Conservation (phyloP, 1,140 invertebrate genomes). For the Doryteuthis pealeii region DNA sequence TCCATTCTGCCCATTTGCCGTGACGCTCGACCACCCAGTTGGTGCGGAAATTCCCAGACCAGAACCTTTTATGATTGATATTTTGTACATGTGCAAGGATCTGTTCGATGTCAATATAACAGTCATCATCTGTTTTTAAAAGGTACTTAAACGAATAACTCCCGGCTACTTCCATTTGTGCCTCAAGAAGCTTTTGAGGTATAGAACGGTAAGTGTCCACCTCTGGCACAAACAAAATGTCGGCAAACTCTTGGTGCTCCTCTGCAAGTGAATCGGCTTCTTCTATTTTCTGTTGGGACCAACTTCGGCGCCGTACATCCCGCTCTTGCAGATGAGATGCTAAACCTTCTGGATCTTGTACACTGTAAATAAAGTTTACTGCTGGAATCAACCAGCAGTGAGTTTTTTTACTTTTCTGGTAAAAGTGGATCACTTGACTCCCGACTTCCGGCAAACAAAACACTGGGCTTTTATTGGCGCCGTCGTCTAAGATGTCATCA, state of each 20-base stretch:
- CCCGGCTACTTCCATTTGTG: neutral
- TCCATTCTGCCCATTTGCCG: slow-evolving; percentile 47
- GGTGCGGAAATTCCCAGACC: slow-evolving; percentile 43
- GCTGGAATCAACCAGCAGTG: neutral
- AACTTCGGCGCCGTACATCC: neutral
- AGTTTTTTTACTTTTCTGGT: slow-evolving; percentile 5
- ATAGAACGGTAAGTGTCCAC: slow-evolving; percentile 40
- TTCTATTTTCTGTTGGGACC: neutral
- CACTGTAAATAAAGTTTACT: slow-evolving; percentile 4
- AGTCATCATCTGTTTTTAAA: slow-evolving; percentile 50
- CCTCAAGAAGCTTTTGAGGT: slow-evolving; percentile 37
- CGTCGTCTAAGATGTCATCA: neutral
- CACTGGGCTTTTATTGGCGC: neutral
- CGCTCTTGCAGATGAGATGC: neutral
- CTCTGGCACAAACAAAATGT: slow-evolving; percentile 39
- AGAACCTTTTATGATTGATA: slow-evolving; percentile 23
- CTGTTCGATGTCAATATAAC: slow-evolving; percentile 34
- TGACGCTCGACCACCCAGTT: slow-evolving; percentile 45
- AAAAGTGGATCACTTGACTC: slow-evolving; percentile 10
- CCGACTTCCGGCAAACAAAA: slow-evolving; percentile 17
- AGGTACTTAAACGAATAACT: slow-evolving; percentile 21
- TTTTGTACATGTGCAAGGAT: slow-evolving; percentile 23
- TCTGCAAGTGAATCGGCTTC: slow-evolving; percentile 20
- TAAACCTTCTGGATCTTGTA: slow-evolving; percentile 18
- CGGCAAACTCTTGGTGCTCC: slow-evolving; percentile 26